Percentiles rank a stretch among this genome's conserved stretches.
Conservation (phyloP, 2,888 invertebrate genomes). For the Mesoligia furuncula region DNA sequence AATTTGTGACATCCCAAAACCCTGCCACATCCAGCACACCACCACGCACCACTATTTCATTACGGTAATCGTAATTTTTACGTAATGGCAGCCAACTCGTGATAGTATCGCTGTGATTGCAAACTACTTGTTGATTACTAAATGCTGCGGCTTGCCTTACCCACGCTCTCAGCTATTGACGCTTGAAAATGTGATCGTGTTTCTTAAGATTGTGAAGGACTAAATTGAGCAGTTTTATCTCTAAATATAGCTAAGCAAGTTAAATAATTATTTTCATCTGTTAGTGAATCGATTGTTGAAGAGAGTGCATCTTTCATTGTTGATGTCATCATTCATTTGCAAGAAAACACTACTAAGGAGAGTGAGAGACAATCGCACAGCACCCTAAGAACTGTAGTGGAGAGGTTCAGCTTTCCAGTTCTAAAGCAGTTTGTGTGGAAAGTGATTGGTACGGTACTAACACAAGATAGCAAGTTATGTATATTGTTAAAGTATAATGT, state of each 20-base stretch:
- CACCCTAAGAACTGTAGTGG: background rate
- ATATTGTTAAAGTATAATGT: background rate
- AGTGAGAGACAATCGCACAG: too few relatives aligned
- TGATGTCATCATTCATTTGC: background rate
- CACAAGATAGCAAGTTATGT: background rate
- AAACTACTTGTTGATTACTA: slow-evolving; percentile 81
- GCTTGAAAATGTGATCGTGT: slow-evolving; percentile 64
- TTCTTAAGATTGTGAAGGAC: slow-evolving; percentile 52
- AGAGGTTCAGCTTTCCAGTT: background rate
- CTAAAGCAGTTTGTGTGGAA: background rate
- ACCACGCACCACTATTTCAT: slow-evolving; percentile 81
- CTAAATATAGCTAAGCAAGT: background rate
- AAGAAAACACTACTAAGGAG: background rate
- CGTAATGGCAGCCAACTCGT: slow-evolving; percentile 83
- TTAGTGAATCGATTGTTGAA: background rate
- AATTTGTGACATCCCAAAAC: background rate
- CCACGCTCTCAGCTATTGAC: slow-evolving; percentile 75
- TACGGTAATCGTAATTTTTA: slow-evolving; percentile 90
- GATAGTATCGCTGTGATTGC: slow-evolving; percentile 86
- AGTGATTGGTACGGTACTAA: background rate
- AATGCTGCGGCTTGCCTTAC: slow-evolving; percentile 80
- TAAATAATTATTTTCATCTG: background rate
- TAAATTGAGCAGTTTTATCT: slow-evolving; percentile 32
- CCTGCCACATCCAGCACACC: slow-evolving; percentile 69
- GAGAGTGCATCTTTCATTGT: background rate